Percentiles rank a stretch among this genome's conserved stretches.
These are phyloP conservation scores for Hylaeus anthracinus DNA, from an alignment of 1,140 invertebrate genomes.

Conservation along the genomic window DNA sequence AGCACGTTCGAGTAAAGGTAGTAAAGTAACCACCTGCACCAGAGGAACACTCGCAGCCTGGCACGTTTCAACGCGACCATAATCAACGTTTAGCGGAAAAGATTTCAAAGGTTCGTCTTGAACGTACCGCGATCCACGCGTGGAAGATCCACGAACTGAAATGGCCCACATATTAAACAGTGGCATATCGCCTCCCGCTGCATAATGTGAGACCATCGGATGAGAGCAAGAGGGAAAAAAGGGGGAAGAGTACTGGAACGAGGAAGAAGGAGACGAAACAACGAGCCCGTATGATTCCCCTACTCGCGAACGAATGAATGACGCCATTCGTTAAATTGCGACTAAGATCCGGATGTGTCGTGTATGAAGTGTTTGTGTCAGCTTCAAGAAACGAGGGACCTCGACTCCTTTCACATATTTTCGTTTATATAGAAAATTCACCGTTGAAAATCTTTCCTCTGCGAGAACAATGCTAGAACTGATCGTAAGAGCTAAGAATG, in stretches of 20 bases:
- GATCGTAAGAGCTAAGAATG: too few relatives aligned
- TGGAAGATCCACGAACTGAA: slow-evolving; percentile 63
- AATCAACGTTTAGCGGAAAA: slow-evolving; percentile 25
- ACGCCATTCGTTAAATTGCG: slow-evolving; percentile 59
- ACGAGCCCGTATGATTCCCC: slow-evolving; percentile 52
- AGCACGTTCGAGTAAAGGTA: slow-evolving; percentile 62
- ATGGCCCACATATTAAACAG: slow-evolving; percentile 68
- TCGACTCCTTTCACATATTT: neutral
- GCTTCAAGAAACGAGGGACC: neutral
- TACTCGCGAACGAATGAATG: slow-evolving; percentile 54
- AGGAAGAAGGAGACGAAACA: slow-evolving; percentile 35
- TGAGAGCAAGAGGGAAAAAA: slow-evolving; percentile 28
- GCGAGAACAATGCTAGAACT: too few relatives aligned
- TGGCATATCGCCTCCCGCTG: slow-evolving; percentile 53
- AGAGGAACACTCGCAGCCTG: slow-evolving; percentile 45
- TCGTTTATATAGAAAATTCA: neutral
- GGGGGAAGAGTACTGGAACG: slow-evolving; percentile 29
- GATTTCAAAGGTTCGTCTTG: slow-evolving; percentile 28
- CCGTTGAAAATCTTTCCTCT: too few relatives aligned
- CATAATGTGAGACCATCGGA: slow-evolving; percentile 54
- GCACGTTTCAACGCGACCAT: slow-evolving; percentile 21
- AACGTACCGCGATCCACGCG: slow-evolving; percentile 44
- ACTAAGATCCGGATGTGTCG: slow-evolving; percentile 59
- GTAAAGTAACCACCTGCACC: slow-evolving; percentile 67
- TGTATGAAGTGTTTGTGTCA: slow-evolving; percentile 32